Percentiles rank a stretch among this genome's conserved stretches.
phyloP scores from a whole-genome alignment of 1,140 invertebrate species.

The Aphelenchoides besseyi region DNA sequence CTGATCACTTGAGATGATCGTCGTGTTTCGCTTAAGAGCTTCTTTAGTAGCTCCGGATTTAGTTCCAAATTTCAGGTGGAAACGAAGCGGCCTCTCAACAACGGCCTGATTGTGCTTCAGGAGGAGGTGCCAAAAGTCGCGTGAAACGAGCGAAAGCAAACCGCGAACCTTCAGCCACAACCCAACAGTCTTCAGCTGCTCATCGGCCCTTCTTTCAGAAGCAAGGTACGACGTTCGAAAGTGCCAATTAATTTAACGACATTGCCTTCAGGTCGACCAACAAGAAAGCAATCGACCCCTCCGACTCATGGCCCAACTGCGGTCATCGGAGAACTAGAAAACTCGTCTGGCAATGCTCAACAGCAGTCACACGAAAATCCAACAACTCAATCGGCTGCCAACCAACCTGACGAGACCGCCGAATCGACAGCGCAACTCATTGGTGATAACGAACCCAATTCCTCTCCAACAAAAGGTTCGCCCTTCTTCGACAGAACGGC shows the following conservation, averaged over 20 bases:
- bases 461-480: background rate
- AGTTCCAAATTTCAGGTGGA: no score
- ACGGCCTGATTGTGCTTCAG: no score
- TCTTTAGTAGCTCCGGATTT: no score
- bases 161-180: background rate
- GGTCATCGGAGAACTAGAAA: background rate
- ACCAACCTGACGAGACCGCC: conserved; percentile 1
- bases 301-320: background rate
- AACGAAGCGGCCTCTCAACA: no score
- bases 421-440: background rate
- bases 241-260: no score
- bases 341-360: background rate
- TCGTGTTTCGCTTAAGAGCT: no score
- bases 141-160: background rate
- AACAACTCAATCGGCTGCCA: no score
- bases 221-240: conserved; percentile 1
- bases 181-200: background rate
- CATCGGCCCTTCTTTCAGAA: background rate
- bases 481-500: no score
- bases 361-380: background rate
- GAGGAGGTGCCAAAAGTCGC: background rate
- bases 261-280: no score
- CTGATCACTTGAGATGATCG: no score
- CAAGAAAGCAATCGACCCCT: background rate
- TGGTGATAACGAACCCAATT: background rate